Evolutionary conservation across 2,113 vertebrate genomes (phyloP), one percentile per base, ranked within the genome.

Genomic region (Hylia prasina): DNA sequence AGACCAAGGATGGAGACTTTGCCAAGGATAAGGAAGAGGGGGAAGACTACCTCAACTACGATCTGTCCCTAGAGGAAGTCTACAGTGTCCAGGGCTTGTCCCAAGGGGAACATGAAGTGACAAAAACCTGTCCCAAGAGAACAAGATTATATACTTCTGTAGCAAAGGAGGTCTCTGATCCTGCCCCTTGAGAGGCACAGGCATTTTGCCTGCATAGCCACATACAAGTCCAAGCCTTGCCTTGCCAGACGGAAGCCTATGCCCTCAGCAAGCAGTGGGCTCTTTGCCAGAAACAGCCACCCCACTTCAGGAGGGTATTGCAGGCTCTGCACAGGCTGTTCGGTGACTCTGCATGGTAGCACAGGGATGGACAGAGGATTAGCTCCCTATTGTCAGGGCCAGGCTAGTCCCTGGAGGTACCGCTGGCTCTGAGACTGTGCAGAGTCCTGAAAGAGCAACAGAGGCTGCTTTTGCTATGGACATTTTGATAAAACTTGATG

Each of bases 321-420:
- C 42, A 57, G 13, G 15, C 19, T 48, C 30, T 40, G 50, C 24
- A 65, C 30, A 56, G 35, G 20, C 23, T 40, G 23, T 30, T 56
- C 0, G 0, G 4, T 47, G 30, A 15, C n/a, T 47, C 19, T 7
- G 15, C 28, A 47, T 13, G 15, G 40, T 23, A 33, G 23, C n/a
- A 84, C n/a, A 33, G 5, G 15, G 13, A 65, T 24, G 7, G 42
- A 65, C 20, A 40, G n/a, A 56, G 10, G 15, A 65, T 56, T 57
- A 25, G 28, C 0, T 0, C 40, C 24, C 35, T n/a, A 5, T 13
- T 48, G 40, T 20, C 30, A 65, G 8, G 1, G 1, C 10, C 15
- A 75, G 24, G 30, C 35, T 65, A 11, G 30, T 13, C 20, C 11
- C 24, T 5, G 1, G 35, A 75, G 14, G 27, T 48, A 17, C 3